Evolutionary conservation across 64 coral and sea anemone species (phyloP).

Genomic region (Hydrozoanthus tunicans): DNA sequence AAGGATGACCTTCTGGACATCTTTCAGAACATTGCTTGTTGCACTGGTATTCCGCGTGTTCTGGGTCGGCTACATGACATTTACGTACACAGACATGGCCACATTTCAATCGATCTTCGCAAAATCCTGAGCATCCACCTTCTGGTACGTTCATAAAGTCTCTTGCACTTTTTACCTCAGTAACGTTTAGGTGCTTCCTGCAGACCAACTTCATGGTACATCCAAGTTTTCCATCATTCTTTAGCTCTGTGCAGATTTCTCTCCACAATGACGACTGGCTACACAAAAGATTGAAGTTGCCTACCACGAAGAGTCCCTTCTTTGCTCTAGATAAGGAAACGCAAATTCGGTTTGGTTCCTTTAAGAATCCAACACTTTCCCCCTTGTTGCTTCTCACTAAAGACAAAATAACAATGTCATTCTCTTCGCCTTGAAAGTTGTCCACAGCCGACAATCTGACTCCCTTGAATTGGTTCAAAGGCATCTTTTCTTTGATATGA

Average conservation of each 20-base stretch:
- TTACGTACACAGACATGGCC: constrained; percentile 15
- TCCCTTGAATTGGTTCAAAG: constrained; percentile 61
- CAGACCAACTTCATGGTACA: constrained; percentile 38
- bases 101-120: constrained; percentile 46
- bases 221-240: constrained; percentile 18
- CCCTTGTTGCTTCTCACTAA: constrained; percentile 75
- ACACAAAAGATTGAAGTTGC: constrained; percentile 49
- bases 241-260: constrained; percentile 56
- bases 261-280: constrained; percentile 51
- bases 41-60: constrained; percentile 2
- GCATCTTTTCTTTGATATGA: constrained; percentile 62
- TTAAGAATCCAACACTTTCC: constrained; percentile 76
- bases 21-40: constrained; percentile 12
- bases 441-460: constrained; percentile 89
- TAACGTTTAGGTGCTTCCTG: constrained; percentile 60
- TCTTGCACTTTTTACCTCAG: neutral
- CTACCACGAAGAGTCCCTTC: constrained; percentile 68
- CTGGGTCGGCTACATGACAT: constrained; percentile 31
- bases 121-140: constrained; percentile 54
- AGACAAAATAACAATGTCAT: constrained; percentile 83
- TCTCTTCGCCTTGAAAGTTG: constrained; percentile 98
- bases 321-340: constrained; percentile 82
- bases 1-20: neutral
- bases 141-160: constrained; percentile 42
- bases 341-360: constrained; percentile 77